Percentiles rank a stretch among this genome's conserved stretches.
phyloP scores from a whole-genome alignment of 1,140 invertebrate genomes.

The Tetragonula clypearis region DNA sequence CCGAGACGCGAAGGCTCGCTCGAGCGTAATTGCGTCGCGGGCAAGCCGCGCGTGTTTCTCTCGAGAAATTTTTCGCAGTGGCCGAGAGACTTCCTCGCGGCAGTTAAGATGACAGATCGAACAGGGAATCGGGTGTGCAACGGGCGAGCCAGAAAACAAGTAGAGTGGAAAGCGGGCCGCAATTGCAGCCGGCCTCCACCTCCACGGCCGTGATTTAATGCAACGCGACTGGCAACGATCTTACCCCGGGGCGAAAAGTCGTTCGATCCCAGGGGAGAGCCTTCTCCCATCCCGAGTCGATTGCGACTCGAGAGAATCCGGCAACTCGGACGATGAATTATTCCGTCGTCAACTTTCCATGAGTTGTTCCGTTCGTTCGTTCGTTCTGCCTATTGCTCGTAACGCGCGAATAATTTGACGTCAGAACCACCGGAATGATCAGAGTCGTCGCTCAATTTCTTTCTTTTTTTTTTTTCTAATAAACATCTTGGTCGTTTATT shows the following conservation, averaged over 20 bases:
- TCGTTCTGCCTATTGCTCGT: background rate
- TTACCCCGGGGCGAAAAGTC: slow-evolving; percentile 32
- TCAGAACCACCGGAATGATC: too few species aligned
- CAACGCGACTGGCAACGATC: slow-evolving; percentile 26
- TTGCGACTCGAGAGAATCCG: slow-evolving; percentile 10
- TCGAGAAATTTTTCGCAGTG: background rate
- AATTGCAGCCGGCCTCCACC: background rate
- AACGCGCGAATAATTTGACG: background rate
- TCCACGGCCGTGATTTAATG: slow-evolving; percentile 38
- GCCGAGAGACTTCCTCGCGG: background rate
- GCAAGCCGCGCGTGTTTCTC: background rate
- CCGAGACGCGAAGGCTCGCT: background rate
- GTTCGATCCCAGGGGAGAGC: background rate
- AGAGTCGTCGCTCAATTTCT: too few species aligned
- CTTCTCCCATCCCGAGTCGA: background rate
- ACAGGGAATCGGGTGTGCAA: slow-evolving; percentile 33
- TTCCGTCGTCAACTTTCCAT: slow-evolving; percentile 19
- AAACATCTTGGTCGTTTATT: too few species aligned
- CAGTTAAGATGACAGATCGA: slow-evolving; percentile 54
- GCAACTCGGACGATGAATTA: slow-evolving; percentile 6
- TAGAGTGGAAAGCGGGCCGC: slow-evolving; percentile 36
- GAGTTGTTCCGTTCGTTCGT: background rate
- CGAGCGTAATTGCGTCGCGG: background rate
- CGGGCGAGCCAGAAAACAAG: slow-evolving; percentile 46
- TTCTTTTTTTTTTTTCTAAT: too few species aligned